phyloP scores from a whole-genome alignment of 53 echinoderm and acorn worm genomes.

The Holothuria leucospilota region DNA sequence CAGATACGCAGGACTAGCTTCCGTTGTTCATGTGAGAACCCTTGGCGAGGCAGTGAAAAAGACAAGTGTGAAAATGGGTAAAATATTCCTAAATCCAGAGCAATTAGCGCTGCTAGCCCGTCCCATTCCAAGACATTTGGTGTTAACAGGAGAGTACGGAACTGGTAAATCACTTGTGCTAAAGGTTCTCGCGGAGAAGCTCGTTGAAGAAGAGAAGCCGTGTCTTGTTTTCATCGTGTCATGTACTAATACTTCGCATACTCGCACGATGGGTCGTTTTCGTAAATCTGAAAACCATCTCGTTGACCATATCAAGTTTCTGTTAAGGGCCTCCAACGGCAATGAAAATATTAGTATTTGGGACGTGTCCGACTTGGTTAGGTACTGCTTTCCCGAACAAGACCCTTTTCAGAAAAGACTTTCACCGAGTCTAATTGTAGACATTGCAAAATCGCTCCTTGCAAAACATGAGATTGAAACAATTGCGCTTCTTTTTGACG shows the following conservation, averaged over 20 bases:
- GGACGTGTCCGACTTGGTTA: slow-evolving; percentile 46
- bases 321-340: not conserved
- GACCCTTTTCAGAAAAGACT: slow-evolving; percentile 46
- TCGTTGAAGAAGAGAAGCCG: slow-evolving; percentile 11
- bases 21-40: slow-evolving; percentile 61
- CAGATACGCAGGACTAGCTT: slow-evolving; percentile 63
- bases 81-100: slow-evolving; percentile 61
- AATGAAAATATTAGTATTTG: slow-evolving; percentile 18
- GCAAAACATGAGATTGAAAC: slow-evolving; percentile 26
- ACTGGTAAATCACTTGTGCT: slow-evolving; percentile 66
- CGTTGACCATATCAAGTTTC: slow-evolving; percentile 46
- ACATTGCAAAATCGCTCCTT: slow-evolving; percentile 30
- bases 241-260: slow-evolving; percentile 60
- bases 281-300: slow-evolving; percentile 56
- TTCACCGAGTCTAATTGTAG: slow-evolving; percentile 43
- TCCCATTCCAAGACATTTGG: not conserved
- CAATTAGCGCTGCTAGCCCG: slow-evolving; percentile 37
- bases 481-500: slow-evolving; percentile 56
- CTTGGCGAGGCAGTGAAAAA: slow-evolving; percentile 54
- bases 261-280: slow-evolving; percentile 68
- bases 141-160: slow-evolving; percentile 64
- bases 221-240: slow-evolving; percentile 59
- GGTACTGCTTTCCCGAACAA: slow-evolving; percentile 48
- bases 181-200: slow-evolving; percentile 49
- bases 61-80: slow-evolving; percentile 56